Percentiles rank a stretch among this genome's conserved stretches.
phyloP scores from a whole-genome alignment of 2,113 vertebrate genomes.

The Nycticorax nycticorax region DNA sequence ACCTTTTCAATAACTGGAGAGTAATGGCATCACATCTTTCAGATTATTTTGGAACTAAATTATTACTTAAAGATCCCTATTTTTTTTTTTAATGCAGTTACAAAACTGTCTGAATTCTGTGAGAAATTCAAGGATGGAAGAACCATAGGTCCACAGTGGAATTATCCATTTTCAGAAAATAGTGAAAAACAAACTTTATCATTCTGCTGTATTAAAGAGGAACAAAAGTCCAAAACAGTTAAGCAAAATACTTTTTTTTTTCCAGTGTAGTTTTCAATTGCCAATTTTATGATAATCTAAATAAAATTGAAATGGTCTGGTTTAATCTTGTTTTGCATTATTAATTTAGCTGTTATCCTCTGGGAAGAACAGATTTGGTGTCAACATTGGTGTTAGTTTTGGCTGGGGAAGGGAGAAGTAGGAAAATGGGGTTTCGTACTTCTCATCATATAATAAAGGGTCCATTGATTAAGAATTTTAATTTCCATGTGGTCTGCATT shows the following conservation, averaged over 20 bases:
- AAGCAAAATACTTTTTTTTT: not conserved
- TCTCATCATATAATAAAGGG: not conserved
- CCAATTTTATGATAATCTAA: not conserved
- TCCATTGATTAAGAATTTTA: not conserved
- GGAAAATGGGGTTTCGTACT: not conserved
- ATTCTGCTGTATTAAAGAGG: not conserved
- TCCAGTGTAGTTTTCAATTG: not conserved
- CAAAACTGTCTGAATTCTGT: not conserved
- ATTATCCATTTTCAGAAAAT: not conserved
- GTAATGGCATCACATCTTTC: not conserved
- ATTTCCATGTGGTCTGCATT: not conserved
- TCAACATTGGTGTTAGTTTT: not conserved
- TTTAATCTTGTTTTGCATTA: not conserved
- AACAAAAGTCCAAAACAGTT: not conserved
- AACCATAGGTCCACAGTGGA: not conserved
- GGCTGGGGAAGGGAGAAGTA: not conserved
- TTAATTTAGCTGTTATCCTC: not conserved
- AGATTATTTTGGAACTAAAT: not conserved
- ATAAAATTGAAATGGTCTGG: not conserved
- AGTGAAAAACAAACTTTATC: not conserved
- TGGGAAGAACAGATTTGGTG: not conserved
- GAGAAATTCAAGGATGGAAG: not conserved
- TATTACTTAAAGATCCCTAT: not conserved
- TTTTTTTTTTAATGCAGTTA: not conserved
- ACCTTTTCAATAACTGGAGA: not conserved